These are phyloP conservation scores for Psittacula cyanocephala DNA, from an alignment of 2,113 vertebrate species.

Conservation along the genomic window DNA sequence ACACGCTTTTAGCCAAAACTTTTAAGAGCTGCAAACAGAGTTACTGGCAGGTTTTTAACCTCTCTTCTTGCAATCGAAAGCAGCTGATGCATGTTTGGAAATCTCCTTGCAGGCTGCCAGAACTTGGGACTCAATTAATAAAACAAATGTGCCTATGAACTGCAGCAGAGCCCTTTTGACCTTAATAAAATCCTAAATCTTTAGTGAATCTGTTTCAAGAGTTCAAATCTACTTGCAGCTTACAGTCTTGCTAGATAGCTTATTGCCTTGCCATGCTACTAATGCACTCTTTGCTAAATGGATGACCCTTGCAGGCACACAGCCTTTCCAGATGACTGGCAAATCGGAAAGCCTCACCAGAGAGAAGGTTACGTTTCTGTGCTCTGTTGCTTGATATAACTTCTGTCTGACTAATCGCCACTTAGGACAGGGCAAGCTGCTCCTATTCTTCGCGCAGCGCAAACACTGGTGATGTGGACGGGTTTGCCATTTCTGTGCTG, in stretches of 20 bases:
- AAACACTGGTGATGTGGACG: accelerated
- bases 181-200: slow-evolving; percentile 69
- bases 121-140: slow-evolving; percentile 78
- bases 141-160: slow-evolving; percentile 70
- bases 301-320: background rate
- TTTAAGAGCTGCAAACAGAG: slow-evolving; percentile 78
- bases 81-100: slow-evolving; percentile 76
- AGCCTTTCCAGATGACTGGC: slow-evolving; percentile 37
- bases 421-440: background rate
- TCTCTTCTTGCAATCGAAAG: slow-evolving; percentile 73
- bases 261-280: slow-evolving; percentile 28
- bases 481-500: background rate
- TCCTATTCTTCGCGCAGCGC: background rate
- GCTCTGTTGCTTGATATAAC: background rate
- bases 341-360: slow-evolving; percentile 40
- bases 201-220: slow-evolving; percentile 53
- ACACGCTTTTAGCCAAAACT: slow-evolving; percentile 65
- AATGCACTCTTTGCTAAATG: background rate
- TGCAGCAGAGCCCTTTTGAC: slow-evolving; percentile 62
- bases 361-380: slow-evolving; percentile 12
- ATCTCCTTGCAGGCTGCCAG: slow-evolving; percentile 62
- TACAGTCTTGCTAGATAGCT: slow-evolving; percentile 14
- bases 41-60: slow-evolving; percentile 71
- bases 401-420: background rate
- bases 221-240: slow-evolving; percentile 29